Conservation (phyloP, 2,113 vertebrate species). For the Agapornis roseicollis region DNA sequence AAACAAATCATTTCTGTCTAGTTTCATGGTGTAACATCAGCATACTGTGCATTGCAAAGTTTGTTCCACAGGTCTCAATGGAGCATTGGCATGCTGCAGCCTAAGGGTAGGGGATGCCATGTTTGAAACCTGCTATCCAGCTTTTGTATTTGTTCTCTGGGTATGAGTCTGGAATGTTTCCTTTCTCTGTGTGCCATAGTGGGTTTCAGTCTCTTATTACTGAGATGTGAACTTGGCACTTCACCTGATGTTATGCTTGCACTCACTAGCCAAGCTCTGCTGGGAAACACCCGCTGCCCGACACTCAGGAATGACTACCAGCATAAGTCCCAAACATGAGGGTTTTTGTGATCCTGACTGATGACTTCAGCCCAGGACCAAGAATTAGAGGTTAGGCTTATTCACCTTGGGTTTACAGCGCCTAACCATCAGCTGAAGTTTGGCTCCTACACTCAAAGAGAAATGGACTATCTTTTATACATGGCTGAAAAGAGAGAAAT, state of each 20-base stretch:
- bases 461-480: neutral
- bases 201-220: neutral
- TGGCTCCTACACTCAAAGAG: neutral
- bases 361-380: neutral
- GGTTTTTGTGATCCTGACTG: neutral
- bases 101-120: neutral
- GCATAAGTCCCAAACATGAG: rapidly evolving
- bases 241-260: rapidly evolving
- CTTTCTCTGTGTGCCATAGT: rapidly evolving
- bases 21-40: neutral
- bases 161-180: neutral
- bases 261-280: neutral
- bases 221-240: neutral
- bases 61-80: neutral
- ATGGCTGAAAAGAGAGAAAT: neutral
- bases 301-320: rapidly evolving
- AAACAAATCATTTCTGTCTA: conserved; percentile 14
- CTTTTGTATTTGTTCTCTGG: neutral
- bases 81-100: neutral
- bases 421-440: neutral
- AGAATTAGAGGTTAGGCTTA: neutral
- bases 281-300: rapidly evolving
- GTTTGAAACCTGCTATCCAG: neutral
- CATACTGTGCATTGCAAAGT: neutral
- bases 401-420: neutral